A percentile compares a stretch with the other conserved stretches of the same genome.
phyloP scores from a whole-genome alignment of 2,888 invertebrate species.

The Schizaphis graminum region DNA sequence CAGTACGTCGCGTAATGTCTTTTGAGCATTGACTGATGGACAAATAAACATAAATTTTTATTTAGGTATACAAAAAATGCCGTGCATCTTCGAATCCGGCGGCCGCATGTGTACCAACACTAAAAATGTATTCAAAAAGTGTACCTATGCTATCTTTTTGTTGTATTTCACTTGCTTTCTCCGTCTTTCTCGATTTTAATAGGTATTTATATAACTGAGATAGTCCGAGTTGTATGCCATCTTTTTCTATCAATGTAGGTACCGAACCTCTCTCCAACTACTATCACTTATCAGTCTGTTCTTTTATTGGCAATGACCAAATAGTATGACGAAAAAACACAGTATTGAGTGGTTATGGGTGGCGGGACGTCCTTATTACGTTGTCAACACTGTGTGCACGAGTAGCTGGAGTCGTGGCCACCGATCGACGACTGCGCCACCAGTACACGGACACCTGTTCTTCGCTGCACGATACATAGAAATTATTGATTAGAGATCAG shows the following conservation, averaged over 20 bases:
- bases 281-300: background rate
- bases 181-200: background rate
- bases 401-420: background rate
- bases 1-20: background rate
- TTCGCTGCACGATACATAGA: no score
- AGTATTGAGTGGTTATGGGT: background rate
- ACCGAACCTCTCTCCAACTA: no score
- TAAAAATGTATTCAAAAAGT: no score
- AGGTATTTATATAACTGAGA: background rate
- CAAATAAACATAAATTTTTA: no score
- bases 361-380: background rate
- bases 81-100: background rate
- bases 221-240: background rate
- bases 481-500: no score
- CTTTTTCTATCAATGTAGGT: background rate
- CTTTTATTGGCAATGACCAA: background rate
- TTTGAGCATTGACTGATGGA: no score
- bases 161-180: background rate
- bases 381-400: background rate
- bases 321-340: background rate
- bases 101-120: background rate
- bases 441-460: background rate
- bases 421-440: background rate
- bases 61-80: no score
- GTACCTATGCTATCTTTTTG: no score